Conservation (phyloP, 2,888 invertebrate genomes). For the Clanis bilineata region DNA sequence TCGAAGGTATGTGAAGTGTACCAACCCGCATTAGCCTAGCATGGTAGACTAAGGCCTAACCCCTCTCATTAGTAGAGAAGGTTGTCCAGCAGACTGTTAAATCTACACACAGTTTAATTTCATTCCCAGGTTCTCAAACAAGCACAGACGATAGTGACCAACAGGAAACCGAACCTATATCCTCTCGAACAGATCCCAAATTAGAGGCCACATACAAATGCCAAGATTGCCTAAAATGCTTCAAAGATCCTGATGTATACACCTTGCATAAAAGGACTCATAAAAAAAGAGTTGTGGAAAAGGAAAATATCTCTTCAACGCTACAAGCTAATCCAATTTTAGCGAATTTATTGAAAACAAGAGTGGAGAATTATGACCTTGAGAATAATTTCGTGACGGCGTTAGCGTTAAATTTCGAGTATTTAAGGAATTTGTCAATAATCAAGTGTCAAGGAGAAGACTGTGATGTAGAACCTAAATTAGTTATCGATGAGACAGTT, state of each 20-base stretch:
- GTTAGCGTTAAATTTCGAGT: constrained; percentile 61
- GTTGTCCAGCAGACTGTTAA: too few relatives aligned
- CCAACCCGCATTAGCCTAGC: too few relatives aligned
- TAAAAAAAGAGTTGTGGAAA: constrained; percentile 37
- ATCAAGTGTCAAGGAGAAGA: constrained; percentile 28
- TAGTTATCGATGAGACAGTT: constrained; percentile 36
- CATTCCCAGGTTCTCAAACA: constrained; percentile 18
- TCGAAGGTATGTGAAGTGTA: too few relatives aligned
- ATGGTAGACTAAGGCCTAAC: too few relatives aligned
- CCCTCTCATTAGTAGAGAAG: too few relatives aligned
- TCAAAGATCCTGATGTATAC: constrained; percentile 73
- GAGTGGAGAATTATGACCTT: constrained; percentile 35
- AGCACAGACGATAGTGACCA: constrained; percentile 22
- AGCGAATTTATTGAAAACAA: constrained; percentile 57
- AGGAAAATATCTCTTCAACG: constrained; percentile 52
- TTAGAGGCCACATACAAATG: constrained; percentile 49
- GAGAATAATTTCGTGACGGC: constrained; percentile 49
- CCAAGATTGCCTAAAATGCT: constrained; percentile 65
- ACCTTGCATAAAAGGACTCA: constrained; percentile 61
- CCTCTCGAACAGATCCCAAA: constrained; percentile 15
- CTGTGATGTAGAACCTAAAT: constrained; percentile 25
- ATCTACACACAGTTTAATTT: background rate
- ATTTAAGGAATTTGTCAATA: constrained; percentile 49
- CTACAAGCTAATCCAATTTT: constrained; percentile 67
- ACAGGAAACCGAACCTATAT: background rate